These are phyloP conservation scores for Cettia cetti DNA, from an alignment of 2,113 vertebrate genomes.

Conservation along the genomic window DNA sequence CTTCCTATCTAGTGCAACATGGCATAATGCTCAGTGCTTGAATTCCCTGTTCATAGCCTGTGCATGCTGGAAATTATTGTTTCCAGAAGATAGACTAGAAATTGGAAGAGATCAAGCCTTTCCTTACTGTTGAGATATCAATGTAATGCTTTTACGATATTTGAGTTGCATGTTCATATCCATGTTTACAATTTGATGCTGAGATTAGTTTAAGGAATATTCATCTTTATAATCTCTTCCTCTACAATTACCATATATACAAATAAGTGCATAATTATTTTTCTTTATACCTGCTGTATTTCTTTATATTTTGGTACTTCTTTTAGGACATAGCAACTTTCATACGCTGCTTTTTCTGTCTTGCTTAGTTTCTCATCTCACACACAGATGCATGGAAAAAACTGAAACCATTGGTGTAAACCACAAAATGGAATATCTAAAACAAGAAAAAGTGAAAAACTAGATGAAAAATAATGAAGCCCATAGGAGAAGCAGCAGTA, in stretches of 20 bases:
- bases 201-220: background rate
- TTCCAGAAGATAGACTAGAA: background rate
- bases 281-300: background rate
- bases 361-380: background rate
- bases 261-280: background rate
- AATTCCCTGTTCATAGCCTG: background rate
- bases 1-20: background rate
- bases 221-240: background rate
- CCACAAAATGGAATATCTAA: background rate
- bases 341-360: background rate
- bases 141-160: background rate
- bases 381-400: background rate
- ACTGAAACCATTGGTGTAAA: fast-evolving
- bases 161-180: background rate
- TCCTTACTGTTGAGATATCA: background rate
- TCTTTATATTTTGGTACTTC: background rate
- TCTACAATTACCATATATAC: background rate
- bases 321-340: background rate
- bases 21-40: background rate
- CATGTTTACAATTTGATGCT: background rate
- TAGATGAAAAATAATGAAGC: background rate
- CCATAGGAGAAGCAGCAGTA: background rate
- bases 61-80: background rate
- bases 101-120: background rate
- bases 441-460: background rate